Evolutionary conservation across 2,888 invertebrate species (phyloP).

Genomic region (Sceliomorpha sp.): DNA sequence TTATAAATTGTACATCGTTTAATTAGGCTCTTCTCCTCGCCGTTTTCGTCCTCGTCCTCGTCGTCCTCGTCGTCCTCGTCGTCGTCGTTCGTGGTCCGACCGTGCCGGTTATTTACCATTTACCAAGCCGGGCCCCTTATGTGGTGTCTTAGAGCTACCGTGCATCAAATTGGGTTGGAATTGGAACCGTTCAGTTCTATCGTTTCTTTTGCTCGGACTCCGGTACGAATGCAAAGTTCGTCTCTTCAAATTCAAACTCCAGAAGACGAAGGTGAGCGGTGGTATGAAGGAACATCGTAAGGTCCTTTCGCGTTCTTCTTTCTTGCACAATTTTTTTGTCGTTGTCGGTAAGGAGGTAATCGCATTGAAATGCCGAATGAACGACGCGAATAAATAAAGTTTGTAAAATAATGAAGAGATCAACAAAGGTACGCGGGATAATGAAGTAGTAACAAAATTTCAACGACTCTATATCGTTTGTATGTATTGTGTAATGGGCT

Average conservation of each 20-base stretch:
- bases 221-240: slow-evolving; percentile 47
- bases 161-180: slow-evolving; percentile 74
- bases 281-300: too few species aligned
- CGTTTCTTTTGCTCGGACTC: slow-evolving; percentile 30
- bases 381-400: slow-evolving; percentile 26
- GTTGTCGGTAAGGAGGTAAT: too few species aligned
- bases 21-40: slow-evolving; percentile 76
- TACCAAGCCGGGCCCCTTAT: slow-evolving; percentile 62
- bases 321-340: too few species aligned
- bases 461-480: slow-evolving; percentile 15
- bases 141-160: slow-evolving; percentile 67
- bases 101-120: slow-evolving; percentile 71
- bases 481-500: slow-evolving; percentile 41
- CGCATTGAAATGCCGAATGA: slow-evolving; percentile 22
- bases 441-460: too few species aligned
- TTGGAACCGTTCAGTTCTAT: slow-evolving; percentile 55
- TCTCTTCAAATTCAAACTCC: slow-evolving; percentile 30
- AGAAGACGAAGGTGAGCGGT: slow-evolving; percentile 44
- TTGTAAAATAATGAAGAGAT: too few species aligned
- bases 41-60: slow-evolving; percentile 48
- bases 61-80: slow-evolving; percentile 59
- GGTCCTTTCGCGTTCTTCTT: too few species aligned
- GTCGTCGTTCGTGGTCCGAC: slow-evolving; percentile 53
- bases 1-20: slow-evolving; percentile 81
- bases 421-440: too few species aligned